These are phyloP conservation scores for Sylvilagus floridanus DNA, from an alignment of 2,797 vertebrate genomes.

Conservation along the genomic window DNA sequence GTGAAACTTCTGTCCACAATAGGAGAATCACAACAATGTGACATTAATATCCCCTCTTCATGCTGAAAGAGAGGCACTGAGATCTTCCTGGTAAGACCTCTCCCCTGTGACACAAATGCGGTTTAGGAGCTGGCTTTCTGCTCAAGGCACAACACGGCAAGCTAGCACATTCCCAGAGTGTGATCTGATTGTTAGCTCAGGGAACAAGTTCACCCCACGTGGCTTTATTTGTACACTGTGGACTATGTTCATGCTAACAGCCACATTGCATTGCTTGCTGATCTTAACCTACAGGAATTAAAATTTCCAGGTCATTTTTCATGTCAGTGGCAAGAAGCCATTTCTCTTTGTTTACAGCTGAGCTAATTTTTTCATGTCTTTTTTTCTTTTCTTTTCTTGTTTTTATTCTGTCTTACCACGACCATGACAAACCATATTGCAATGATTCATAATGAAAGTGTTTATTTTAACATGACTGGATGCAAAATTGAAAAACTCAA, in stretches of 20 bases:
- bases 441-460: slow-evolving; percentile 14
- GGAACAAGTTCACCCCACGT: not conserved
- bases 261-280: not conserved
- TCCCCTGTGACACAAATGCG: not conserved
- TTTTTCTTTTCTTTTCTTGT: not conserved
- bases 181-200: not conserved
- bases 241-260: not conserved
- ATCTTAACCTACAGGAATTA: not conserved
- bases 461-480: not conserved
- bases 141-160: not conserved
- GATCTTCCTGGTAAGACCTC: not conserved
- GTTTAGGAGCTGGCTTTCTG: not conserved
- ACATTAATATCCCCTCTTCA: not conserved
- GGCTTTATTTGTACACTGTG: not conserved
- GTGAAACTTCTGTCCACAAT: not conserved
- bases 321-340: not conserved
- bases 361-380: not conserved
- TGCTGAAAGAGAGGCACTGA: not conserved
- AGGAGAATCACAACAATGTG: not conserved
- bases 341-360: slow-evolving; percentile 2
- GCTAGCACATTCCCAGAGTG: not conserved
- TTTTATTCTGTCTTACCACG: not conserved
- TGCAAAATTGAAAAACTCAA: not conserved
- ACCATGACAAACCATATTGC: not conserved
- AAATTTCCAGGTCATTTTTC: slow-evolving; percentile 31